Conservation (phyloP, 1,140 invertebrate genomes). For the Coenobita brevimanus region DNA sequence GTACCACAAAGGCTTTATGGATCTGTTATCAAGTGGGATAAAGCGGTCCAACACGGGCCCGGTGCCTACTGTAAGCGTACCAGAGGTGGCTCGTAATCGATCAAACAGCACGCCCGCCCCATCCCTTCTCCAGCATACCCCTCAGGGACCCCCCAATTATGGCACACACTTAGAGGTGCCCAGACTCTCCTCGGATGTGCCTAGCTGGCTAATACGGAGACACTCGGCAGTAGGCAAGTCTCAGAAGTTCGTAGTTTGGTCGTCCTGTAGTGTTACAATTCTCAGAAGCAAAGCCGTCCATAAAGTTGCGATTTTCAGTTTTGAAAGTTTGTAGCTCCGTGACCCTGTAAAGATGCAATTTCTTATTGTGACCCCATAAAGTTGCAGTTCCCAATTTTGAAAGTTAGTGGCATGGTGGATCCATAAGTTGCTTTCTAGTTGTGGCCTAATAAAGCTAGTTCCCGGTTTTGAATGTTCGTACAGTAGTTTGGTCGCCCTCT, state of each 20-base stretch:
- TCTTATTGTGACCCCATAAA: too few species aligned
- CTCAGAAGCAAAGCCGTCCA: too few species aligned
- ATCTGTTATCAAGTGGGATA: slow-evolving; percentile 51
- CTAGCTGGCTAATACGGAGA: slow-evolving; percentile 3
- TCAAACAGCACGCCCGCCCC: slow-evolving; percentile 54
- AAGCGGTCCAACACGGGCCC: slow-evolving; percentile 51
- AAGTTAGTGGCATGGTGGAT: too few species aligned
- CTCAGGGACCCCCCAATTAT: slow-evolving; percentile 51
- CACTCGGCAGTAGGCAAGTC: slow-evolving; percentile 20
- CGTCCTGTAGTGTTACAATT: too few species aligned
- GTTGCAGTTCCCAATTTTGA: too few species aligned
- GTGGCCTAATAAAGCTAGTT: too few species aligned
- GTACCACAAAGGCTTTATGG: slow-evolving; percentile 56
- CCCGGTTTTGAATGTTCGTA: too few species aligned
- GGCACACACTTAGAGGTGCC: slow-evolving; percentile 56
- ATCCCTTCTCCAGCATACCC: slow-evolving; percentile 41
- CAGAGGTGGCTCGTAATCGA: slow-evolving; percentile 28
- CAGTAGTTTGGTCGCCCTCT: too few species aligned
- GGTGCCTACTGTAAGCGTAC: slow-evolving; percentile 22
- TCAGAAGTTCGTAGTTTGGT: slow-evolving; percentile 34
- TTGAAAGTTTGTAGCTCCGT: too few species aligned
- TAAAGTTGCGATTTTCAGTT: too few species aligned
- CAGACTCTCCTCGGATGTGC: slow-evolving; percentile 16
- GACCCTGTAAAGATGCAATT: too few species aligned
- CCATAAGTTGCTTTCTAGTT: too few species aligned